Percentiles rank a stretch among this genome's conserved stretches.
Conservation (phyloP, 2,888 invertebrate genomes). For the Hylaea fasciaria region DNA sequence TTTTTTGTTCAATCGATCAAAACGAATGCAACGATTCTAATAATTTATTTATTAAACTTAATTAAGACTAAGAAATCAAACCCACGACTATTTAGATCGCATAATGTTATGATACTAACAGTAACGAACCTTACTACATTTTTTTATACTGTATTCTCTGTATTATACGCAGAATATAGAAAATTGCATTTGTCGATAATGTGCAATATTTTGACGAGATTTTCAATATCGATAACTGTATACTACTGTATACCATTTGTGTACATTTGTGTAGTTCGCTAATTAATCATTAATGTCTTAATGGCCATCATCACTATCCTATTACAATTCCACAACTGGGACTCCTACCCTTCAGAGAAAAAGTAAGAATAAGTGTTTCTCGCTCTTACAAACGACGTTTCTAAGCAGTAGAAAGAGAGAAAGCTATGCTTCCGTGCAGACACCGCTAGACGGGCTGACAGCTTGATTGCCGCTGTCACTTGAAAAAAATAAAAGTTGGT, state of each 20-base stretch:
- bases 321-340: too few species aligned
- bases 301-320: too few species aligned
- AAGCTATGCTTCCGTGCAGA: too few species aligned
- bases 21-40: too few species aligned
- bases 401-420: too few species aligned
- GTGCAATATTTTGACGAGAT: not conserved
- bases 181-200: not conserved
- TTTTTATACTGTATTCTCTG: too few species aligned
- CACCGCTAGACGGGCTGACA: too few species aligned
- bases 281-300: not conserved
- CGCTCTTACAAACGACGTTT: too few species aligned
- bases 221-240: not conserved
- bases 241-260: not conserved
- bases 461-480: too few species aligned
- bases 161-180: not conserved
- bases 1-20: not conserved
- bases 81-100: conserved; percentile 34
- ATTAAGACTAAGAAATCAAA: conserved; percentile 37
- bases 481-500: too few species aligned
- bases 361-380: too few species aligned
- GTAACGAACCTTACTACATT: not conserved
- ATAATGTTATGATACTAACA: conserved; percentile 21
- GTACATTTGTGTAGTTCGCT: not conserved
- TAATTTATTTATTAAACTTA: not conserved
- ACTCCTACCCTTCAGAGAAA: too few species aligned